Base-by-base conservation (phyloP, 1,140 invertebrate genomes). In the Cheumatopsyche charites region DNA sequence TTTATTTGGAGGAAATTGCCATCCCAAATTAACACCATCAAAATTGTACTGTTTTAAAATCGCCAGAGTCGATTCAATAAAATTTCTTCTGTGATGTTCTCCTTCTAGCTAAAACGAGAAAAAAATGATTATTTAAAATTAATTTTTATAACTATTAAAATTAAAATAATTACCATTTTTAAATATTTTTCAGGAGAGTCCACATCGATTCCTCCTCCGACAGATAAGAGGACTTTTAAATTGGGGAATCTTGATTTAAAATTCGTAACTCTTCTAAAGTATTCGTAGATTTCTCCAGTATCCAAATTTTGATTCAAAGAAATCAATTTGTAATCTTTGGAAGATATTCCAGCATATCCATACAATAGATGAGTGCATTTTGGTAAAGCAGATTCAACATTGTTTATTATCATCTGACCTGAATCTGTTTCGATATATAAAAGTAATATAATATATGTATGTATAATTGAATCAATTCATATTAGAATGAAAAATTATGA, bases 301-400 rank as follows among this genome's bases (percentile, higher is more conserved):
- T 94, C 92, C 9, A 92, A 79, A 74, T 87, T 86, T 67, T 89
- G 88, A 77, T 92, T 89, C 61, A 90, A 81, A 2, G 91, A 87
- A 4, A 88, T 81, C 71, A 91, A 80, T 78, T 92, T 91, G 79
- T 88, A 88, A 49, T 84, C 90, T 15, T 88, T 87, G 9, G 88
- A 82, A 76, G 92, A 89, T 15, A 97, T 87, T 12, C 90, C 91
- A 13, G 92, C 92, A 78, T 91, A 97, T 43, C 94, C 93, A 78
- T 96, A 96, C 36, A 96, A 85, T 58, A 96, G 78, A 80, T 96
- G 94, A 0, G 92, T 92, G 83, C 94, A 97, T 77, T 92, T 89
- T 21, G 89, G 85, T 7, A 93, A 80, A 0, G 90, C 90, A 1
- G 89, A 87, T 72, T 91, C 89, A 67, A 95, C 78, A 78, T 95